Evolutionary conservation across 2,888 invertebrate genomes (phyloP).

Genomic region (Drosophila algonquin): DNA sequence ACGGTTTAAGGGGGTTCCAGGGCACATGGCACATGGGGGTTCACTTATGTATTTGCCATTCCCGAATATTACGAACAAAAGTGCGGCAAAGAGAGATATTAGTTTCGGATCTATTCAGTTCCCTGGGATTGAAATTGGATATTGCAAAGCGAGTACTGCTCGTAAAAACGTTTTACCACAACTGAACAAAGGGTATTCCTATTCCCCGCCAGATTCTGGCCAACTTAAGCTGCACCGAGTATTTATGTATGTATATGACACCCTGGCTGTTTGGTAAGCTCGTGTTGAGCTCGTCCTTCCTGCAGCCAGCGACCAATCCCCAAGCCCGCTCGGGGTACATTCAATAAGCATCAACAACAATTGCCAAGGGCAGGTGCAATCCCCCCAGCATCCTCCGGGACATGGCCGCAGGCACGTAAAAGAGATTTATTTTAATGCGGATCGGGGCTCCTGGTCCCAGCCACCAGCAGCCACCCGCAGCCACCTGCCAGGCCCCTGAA

Average conservation of each 20-base stretch:
- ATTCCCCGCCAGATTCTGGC: not conserved
- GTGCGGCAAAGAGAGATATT: too few species aligned
- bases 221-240: not conserved
- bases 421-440: slow-evolving; percentile 65
- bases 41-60: too few species aligned
- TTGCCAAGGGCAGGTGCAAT: slow-evolving; percentile 30
- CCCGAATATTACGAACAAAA: too few species aligned
- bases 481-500: slow-evolving; percentile 30
- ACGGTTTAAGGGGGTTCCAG: too few species aligned
- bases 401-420: slow-evolving; percentile 60
- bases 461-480: slow-evolving; percentile 19
- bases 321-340: slow-evolving; percentile 13
- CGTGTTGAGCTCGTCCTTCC: slow-evolving; percentile 6
- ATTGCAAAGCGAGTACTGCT: not conserved
- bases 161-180: not conserved
- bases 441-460: slow-evolving; percentile 31
- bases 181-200: not conserved
- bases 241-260: not conserved
- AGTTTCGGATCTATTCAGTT: too few species aligned
- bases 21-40: too few species aligned
- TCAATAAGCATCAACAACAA: slow-evolving; percentile 59
- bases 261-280: not conserved
- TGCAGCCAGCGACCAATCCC: slow-evolving; percentile 6
- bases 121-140: not conserved
- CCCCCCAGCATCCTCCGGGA: slow-evolving; percentile 28